Conservation (phyloP, 2,113 vertebrate species). For the Arenaria interpres region DNA sequence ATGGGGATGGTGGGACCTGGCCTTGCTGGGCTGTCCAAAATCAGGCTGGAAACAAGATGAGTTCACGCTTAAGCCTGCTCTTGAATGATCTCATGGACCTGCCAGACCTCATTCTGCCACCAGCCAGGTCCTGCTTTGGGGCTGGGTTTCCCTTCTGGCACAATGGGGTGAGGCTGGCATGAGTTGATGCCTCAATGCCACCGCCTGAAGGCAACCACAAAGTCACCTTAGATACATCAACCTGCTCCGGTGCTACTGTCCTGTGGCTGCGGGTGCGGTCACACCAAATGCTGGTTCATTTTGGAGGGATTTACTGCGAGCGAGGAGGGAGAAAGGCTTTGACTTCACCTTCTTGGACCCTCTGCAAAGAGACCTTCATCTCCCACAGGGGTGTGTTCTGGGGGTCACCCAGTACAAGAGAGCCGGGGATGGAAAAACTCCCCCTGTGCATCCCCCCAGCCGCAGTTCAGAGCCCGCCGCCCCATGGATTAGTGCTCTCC, state of each 20-base stretch:
- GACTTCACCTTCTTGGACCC: background rate
- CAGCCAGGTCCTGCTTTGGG: background rate
- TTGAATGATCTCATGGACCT: background rate
- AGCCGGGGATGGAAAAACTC: too few species aligned
- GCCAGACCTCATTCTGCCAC: background rate
- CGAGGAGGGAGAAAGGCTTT: background rate
- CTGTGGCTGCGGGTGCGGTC: background rate
- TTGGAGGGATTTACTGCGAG: background rate
- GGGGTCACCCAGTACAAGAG: background rate
- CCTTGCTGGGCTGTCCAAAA: background rate
- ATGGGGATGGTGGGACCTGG: rapidly evolving
- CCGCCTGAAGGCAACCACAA: background rate
- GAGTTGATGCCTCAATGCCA: background rate
- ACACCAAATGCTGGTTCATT: background rate
- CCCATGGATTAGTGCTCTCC: rapidly evolving
- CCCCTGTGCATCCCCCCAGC: too few species aligned
- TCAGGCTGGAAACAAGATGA: background rate
- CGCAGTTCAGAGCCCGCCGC: rapidly evolving
- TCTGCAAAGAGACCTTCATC: background rate
- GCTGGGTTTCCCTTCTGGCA: background rate
- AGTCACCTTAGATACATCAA: background rate
- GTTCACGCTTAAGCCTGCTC: background rate
- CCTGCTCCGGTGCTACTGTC: background rate
- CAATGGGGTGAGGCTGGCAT: background rate
- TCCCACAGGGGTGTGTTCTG: background rate